phyloP scores from a whole-genome alignment of 2,797 vertebrate genomes.

The Mormyrops boulengeri region DNA sequence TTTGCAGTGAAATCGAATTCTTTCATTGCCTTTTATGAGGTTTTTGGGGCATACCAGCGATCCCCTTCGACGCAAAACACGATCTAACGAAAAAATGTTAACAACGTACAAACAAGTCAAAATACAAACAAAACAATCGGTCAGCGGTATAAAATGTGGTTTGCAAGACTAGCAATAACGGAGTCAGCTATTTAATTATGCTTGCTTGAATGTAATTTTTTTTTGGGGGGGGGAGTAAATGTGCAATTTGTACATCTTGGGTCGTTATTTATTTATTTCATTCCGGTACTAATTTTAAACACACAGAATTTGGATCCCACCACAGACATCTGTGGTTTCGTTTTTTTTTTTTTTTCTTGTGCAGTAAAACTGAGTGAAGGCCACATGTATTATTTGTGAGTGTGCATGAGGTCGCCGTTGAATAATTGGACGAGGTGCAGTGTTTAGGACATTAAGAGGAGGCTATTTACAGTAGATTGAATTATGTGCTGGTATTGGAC shows the following conservation, averaged over 20 bases:
- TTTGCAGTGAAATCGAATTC: slow-evolving; percentile 24
- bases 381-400: neutral
- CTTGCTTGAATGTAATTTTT: slow-evolving; percentile 34
- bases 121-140: slow-evolving; percentile 64
- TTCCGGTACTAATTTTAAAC: slow-evolving; percentile 18
- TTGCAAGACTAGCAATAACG: slow-evolving; percentile 40
- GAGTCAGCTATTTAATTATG: slow-evolving; percentile 27
- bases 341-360: neutral
- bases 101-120: slow-evolving; percentile 61
- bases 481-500: slow-evolving; percentile 10
- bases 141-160: slow-evolving; percentile 46
- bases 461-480: slow-evolving; percentile 16
- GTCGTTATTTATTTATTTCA: slow-evolving; percentile 41
- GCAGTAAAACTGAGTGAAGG: neutral
- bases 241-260: slow-evolving; percentile 29
- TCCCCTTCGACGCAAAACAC: slow-evolving; percentile 57
- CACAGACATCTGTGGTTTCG: neutral
- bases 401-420: neutral
- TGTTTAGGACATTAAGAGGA: slow-evolving; percentile 10
- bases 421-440: neutral
- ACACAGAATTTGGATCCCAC: neutral
- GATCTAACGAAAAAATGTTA: slow-evolving; percentile 61
- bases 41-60: slow-evolving; percentile 58
- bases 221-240: slow-evolving; percentile 33
- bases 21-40: slow-evolving; percentile 55